These are phyloP conservation scores for Colistium nudipinnis DNA, from an alignment of 2,113 vertebrate species.

Conservation along the genomic window DNA sequence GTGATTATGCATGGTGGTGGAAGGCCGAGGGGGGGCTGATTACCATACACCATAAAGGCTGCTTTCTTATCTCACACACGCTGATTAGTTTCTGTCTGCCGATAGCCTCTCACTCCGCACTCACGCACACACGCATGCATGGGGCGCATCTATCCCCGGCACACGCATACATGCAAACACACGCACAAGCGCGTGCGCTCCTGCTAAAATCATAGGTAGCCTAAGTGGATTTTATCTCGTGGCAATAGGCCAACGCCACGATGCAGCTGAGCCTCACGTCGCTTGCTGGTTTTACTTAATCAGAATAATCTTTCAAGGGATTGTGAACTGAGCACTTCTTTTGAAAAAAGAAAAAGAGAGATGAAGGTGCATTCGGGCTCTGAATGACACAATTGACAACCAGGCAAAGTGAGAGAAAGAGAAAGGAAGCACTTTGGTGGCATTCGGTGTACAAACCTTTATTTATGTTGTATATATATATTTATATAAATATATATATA, in stretches of 20 bases:
- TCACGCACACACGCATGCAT: constrained; percentile 43
- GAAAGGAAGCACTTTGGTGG: not conserved
- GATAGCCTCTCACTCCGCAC: constrained; percentile 76
- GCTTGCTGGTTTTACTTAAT: constrained; percentile 25
- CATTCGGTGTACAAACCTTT: too few relatives aligned
- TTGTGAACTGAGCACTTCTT: not conserved
- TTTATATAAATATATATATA: too few relatives aligned
- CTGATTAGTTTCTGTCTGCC: constrained; percentile 83
- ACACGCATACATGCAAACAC: constrained; percentile 12
- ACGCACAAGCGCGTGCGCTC: not conserved
- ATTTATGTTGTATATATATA: too few relatives aligned
- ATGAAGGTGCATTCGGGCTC: not conserved
- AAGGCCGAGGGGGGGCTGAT: constrained; percentile 75
- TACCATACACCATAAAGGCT: constrained; percentile 85
- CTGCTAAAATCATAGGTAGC: constrained; percentile 24
- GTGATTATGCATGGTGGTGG: constrained; percentile 83
- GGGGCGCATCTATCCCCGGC: constrained; percentile 2
- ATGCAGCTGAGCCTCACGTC: constrained; percentile 26
- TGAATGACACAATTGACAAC: not conserved
- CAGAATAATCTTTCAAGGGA: constrained; percentile 13
- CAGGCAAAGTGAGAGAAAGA: not conserved
- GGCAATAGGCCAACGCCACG: constrained; percentile 8
- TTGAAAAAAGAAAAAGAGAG: not conserved
- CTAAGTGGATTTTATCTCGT: constrained; percentile 35
- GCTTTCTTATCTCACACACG: constrained; percentile 81